Conservation (phyloP, 1,140 invertebrate genomes). For the Episyrphus balteatus region DNA sequence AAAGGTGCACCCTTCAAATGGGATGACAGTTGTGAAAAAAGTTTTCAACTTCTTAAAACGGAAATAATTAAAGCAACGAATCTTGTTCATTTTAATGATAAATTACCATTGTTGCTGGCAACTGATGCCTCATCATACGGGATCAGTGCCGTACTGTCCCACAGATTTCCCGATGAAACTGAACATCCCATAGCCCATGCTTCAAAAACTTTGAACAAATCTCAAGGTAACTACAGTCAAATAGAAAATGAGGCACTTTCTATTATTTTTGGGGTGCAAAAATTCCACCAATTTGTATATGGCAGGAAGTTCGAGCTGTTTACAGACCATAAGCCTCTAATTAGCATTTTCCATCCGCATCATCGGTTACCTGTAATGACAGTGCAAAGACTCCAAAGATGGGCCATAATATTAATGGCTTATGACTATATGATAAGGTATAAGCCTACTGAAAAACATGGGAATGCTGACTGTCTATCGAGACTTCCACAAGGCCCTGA, state of each 20-base stretch:
- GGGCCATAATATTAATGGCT: conserved; percentile 12
- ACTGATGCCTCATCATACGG: conserved; percentile 29
- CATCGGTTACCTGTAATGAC: conserved; percentile 6
- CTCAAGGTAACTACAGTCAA: too few species aligned
- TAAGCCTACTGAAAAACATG: conserved; percentile 8
- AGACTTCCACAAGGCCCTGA: conserved; percentile 6
- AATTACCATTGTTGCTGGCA: conserved; percentile 18
- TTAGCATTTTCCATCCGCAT: conserved; percentile 19
- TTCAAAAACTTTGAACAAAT: too few species aligned
- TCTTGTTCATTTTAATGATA: conserved; percentile 23
- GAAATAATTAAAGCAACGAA: conserved; percentile 3
- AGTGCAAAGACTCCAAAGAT: conserved; percentile 19
- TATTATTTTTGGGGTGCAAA: too few species aligned
- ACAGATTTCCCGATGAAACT: conserved; percentile 15
- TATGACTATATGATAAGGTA: conserved; percentile 13
- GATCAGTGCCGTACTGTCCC: conserved; percentile 35
- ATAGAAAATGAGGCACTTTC: too few species aligned
- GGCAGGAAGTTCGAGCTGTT: conserved; percentile 20
- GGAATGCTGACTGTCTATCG: conserved; percentile 17
- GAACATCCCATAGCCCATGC: conserved; percentile 9
- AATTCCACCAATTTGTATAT: not conserved
- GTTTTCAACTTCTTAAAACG: too few species aligned
- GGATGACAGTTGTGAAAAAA: conserved; percentile 1
- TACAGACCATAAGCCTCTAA: conserved; percentile 38
- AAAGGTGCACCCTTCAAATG: conserved; percentile 5